phyloP scores from a whole-genome alignment of 2,797 vertebrate genomes.

The Protosalanx chinensis region DNA sequence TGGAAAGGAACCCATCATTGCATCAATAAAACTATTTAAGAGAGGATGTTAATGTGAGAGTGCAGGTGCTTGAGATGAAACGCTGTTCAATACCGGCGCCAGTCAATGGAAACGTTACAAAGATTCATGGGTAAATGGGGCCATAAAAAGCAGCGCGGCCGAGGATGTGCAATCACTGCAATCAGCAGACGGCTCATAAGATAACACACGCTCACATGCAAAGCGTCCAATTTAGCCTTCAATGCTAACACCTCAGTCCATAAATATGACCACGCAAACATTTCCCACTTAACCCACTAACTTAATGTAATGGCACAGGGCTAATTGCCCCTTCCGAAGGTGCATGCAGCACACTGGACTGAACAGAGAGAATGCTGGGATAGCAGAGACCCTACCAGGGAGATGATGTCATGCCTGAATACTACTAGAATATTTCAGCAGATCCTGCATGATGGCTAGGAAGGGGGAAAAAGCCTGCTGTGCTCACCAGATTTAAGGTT shows the following conservation, averaged over 20 bases:
- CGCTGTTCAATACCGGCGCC: not conserved
- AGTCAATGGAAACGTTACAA: not conserved
- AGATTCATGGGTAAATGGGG: not conserved
- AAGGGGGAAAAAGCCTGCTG: not conserved
- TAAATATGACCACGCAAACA: not conserved
- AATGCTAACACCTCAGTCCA: not conserved
- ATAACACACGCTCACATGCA: not conserved
- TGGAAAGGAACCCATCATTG: not conserved
- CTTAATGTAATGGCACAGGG: not conserved
- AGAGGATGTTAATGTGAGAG: not conserved
- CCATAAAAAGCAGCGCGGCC: not conserved
- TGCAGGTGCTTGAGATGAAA: not conserved
- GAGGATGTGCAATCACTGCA: not conserved
- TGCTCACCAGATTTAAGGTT: slow-evolving; percentile 8
- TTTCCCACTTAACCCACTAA: not conserved
- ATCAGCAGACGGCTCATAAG: not conserved
- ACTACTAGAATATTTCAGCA: slow-evolving; percentile 13
- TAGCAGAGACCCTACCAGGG: not conserved
- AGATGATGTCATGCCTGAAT: slow-evolving; percentile 9
- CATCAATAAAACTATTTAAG: not conserved
- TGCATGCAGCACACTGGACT: not conserved
- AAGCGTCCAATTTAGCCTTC: not conserved
- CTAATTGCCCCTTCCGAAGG: not conserved
- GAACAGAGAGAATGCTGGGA: not conserved
- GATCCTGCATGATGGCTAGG: slow-evolving; percentile 9